Base-by-base conservation (phyloP, 2,797 vertebrate species). In the Alca torda region DNA sequence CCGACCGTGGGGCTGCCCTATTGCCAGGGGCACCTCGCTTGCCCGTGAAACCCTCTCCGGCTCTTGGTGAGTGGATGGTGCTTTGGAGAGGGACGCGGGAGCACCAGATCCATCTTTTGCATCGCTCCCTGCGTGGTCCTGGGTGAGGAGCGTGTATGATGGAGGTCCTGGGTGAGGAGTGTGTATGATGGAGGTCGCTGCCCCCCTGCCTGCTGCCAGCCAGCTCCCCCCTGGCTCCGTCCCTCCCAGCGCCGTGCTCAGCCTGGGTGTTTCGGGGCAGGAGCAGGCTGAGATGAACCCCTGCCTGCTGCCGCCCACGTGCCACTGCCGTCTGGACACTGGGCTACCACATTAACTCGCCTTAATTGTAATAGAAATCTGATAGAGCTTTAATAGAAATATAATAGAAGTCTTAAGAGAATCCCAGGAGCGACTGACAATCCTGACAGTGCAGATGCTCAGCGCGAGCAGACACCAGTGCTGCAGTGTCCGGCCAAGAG, bases 111-210 rank as follows among this genome's bases (percentile, higher is more conserved):
- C 23, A 2, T 24, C 37, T 56, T 39, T 28, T 26, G 39, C 35
- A 8, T 56, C 21, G 2, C 20, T 63, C 35, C 23, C 24, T 25
- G 30, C 1, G 6, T 16, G 46, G 39, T 39, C 20, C 43, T 11
- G 46, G 46, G 33, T 0, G 4, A 37, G 41, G 31, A 37, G 41
- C 0, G 4, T 11, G 3, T 10, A 5, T 6, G 60, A 13, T 7
- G 48, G 35, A 18, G 70, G 77, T 25, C 0, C 43, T 11, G 46
- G 46, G 33, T 0, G 4, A 43, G 39, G 31, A 43, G 41, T 0
- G 4, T 11, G 2, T 9, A 5, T 6, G 60, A 13, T 8, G 50
- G 35, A 19, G 70, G 77, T 25, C 0, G 4, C 39, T 79, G 74
- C 56, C 54, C 25, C 28, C 33, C 59, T 19, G 11, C 48, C 39